Percentiles rank a stretch among this genome's conserved stretches.
Conservation (phyloP, 2,888 invertebrate species). For the Euplagia quadripunctaria region DNA sequence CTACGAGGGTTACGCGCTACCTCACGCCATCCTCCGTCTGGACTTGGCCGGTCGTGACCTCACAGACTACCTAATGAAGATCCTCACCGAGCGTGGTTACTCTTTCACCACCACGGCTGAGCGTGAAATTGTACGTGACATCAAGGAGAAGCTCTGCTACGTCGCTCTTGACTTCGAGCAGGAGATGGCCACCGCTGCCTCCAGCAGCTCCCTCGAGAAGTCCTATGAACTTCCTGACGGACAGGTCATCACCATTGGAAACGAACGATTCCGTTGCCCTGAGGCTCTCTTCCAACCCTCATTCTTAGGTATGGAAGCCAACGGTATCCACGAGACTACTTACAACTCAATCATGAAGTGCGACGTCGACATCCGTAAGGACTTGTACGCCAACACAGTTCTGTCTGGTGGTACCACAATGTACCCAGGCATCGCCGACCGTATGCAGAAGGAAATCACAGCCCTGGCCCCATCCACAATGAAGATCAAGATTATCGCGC, state of each 20-base stretch:
- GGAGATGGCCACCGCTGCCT: constrained; percentile 98
- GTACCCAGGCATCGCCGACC: constrained; percentile 98
- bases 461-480: constrained; percentile 96
- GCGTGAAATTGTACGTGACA: constrained; percentile 97
- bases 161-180: constrained; percentile 96
- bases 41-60: constrained; percentile 97
- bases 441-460: constrained; percentile 97
- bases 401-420: constrained; percentile 98
- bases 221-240: constrained; percentile 98
- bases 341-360: constrained; percentile 99
- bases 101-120: constrained; percentile 97
- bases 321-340: constrained; percentile 96
- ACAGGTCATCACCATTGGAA: constrained; percentile 97
- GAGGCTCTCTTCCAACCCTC: constrained; percentile 98
- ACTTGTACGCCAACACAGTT: constrained; percentile 98
- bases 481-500: constrained; percentile 98
- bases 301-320: constrained; percentile 96
- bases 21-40: constrained; percentile 96
- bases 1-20: constrained; percentile 97
- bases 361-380: constrained; percentile 98
- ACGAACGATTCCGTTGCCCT: constrained; percentile 98
- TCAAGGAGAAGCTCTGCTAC: constrained; percentile 97
- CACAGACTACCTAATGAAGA: constrained; percentile 97
- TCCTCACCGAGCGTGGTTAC: constrained; percentile 96
- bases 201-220: constrained; percentile 97